These are phyloP conservation scores for Scrobipalpa costella DNA, from an alignment of 2,888 invertebrate species.

Conservation along the genomic window DNA sequence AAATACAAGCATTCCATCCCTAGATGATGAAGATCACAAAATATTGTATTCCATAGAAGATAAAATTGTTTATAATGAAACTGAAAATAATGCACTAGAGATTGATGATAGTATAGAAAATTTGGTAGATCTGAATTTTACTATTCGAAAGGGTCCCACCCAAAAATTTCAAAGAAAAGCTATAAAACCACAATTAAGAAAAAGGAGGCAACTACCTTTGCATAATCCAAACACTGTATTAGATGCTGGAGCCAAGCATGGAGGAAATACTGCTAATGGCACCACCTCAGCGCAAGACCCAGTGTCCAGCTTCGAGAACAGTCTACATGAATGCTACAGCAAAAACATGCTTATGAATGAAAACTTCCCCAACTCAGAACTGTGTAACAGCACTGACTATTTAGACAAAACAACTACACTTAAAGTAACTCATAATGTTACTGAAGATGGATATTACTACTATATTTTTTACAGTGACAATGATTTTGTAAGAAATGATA, in stretches of 20 bases:
- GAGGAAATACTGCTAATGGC: conserved; percentile 85
- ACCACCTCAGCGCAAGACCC: conserved; percentile 81
- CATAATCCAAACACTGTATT: conserved; percentile 80
- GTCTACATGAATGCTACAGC: conserved; percentile 87
- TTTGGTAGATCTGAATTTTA: background rate
- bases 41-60: conserved; percentile 25
- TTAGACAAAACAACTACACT: conserved; percentile 84
- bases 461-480: conserved; percentile 95
- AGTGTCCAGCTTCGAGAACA: conserved; percentile 91
- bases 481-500: conserved; percentile 88
- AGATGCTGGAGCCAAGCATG: conserved; percentile 88
- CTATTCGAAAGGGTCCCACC: background rate
- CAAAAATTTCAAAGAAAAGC: conserved; percentile 11
- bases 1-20: conserved; percentile 32
- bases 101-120: conserved; percentile 11
- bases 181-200: conserved; percentile 35
- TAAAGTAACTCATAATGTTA: conserved; percentile 86
- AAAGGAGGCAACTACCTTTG: conserved; percentile 50
- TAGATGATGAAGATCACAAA: conserved; percentile 25
- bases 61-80: conserved; percentile 25
- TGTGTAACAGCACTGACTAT: conserved; percentile 85
- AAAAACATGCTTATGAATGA: conserved; percentile 87
- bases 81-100: conserved; percentile 28
- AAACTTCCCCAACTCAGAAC: conserved; percentile 85
- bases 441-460: conserved; percentile 91